Evolutionary conservation across 2,888 invertebrate species (phyloP), one percentile per base, ranked within the genome.

Genomic region (Melanostoma scalare): DNA sequence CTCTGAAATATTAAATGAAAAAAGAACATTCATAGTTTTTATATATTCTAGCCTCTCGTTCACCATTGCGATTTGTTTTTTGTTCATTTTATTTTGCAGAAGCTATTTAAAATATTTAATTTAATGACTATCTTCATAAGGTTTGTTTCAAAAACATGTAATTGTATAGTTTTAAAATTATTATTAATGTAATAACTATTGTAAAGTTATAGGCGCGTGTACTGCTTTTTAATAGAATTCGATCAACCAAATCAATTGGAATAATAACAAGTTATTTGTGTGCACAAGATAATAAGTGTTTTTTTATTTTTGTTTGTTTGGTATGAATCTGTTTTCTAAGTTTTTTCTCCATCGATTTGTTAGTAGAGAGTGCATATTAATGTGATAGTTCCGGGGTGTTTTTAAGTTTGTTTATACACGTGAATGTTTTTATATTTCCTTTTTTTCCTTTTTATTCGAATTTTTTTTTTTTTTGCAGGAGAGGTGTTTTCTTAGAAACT

Each of bases 61-160:
- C 20, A 20, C 20, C 20, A 20, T 38, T 55, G 38, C 6, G 33
- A 20, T 40, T 40, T 38, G 0, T 31, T 78, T 67, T 72, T 53
- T 42, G 30, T 35, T 9, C 6, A 44, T 46, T 53, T 53, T 56
- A 55, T 68, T 74, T 30, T 53, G 30, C 56, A 63, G 61, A 60
- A 71, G 36, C 33, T 76, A 67, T 50, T 20, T 20, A 20, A 20
- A 20, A 20, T 60, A 76, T 73, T 52, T 58, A 69, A 44, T 73
- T 60, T 60, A 42, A 33, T 35, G 20, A 20, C 20, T 61, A 56
- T 58, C 55, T 74, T 73, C n/a, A 53, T 69, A 82, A 68, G 67
- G 52, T 44, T 73, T 82, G 82, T 82, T 82, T 82, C 52, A 78
- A 82, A 82, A 82, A 82, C 82, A 82, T 65, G 42, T 73, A 77